Evolutionary conservation across 2,888 invertebrate species (phyloP), one percentile per base, ranked within the genome.

Genomic region (Netelia inedita): DNA sequence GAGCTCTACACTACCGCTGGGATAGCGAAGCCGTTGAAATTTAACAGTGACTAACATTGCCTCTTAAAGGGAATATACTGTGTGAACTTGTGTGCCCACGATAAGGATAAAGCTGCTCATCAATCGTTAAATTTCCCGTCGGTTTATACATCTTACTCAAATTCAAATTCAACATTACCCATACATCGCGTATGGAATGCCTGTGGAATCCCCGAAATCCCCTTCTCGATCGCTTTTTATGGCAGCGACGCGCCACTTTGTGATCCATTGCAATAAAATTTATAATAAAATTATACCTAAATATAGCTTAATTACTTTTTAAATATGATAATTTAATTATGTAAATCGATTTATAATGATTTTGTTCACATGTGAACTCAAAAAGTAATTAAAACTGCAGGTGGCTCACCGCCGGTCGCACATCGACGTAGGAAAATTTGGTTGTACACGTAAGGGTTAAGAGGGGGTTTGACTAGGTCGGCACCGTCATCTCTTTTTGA

Each of bases 261-360:
- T 65, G 41, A 43, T 43, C 16, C 43, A 43, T 65, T 43, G 43
- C 43, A 65, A 65, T 65, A 65, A 65, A 16, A 65, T 65, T 19
- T 65, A 65, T 19, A 65, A 65, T 65, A 43, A 43, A 65, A 65
- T 65, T 43, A 19, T 50, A 74, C 74, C n/a, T 43, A 61, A 43
- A 74, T 74, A 61, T 21, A 19, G 46, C 53, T 41, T 61, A 46
- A 43, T 74, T 74, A 74, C 59, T 35, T 61, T 61, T 59, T 74
- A 71, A 43, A 23, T 74, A 61, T 23, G 68, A 61, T 61, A 14
- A 74, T 16, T 74, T 41, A 57, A 57, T 72, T 55, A 72, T 41
- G 57, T 57, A 19, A 72, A 72, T 71, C 53, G 28, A 71, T 59
- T 74, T 74, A 41, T 74, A 74, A 74, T 46, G 23, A 74, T 61